phyloP scores from a whole-genome alignment of 2,888 invertebrate genomes.

The Spialia ferax region DNA sequence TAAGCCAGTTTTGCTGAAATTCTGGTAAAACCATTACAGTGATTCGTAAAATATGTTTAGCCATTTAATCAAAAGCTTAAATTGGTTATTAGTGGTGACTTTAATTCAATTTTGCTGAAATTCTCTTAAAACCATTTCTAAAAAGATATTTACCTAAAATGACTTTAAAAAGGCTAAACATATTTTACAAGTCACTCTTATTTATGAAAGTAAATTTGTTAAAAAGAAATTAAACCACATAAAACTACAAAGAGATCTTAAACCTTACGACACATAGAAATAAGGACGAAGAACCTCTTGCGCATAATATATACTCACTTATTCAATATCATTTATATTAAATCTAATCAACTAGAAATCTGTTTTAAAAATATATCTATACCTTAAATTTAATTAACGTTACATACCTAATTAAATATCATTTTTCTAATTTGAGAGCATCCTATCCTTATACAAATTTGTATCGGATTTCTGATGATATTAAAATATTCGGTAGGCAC shows the following conservation, averaged over 20 bases:
- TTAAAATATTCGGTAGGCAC: slow-evolving; percentile 2
- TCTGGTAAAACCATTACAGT: too few species aligned
- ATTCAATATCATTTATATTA: slow-evolving; percentile 3
- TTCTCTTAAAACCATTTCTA: too few species aligned
- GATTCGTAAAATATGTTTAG: too few species aligned
- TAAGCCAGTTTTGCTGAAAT: too few species aligned
- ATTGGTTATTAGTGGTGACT: too few species aligned
- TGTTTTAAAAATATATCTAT: slow-evolving; percentile 72
- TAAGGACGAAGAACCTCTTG: slow-evolving; percentile 71
- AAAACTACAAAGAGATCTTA: slow-evolving; percentile 47
- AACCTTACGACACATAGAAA: slow-evolving; percentile 54
- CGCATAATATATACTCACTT: slow-evolving; percentile 54
- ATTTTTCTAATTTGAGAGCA: slow-evolving; percentile 68
- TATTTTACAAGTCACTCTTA: not conserved
- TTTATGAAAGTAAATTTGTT: too few species aligned
- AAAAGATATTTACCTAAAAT: too few species aligned
- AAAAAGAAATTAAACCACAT: slow-evolving; percentile 30
- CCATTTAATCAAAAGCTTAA: too few species aligned
- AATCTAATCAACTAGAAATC: slow-evolving; percentile 49
- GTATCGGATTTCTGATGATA: slow-evolving; percentile 19
- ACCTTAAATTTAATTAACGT: slow-evolving; percentile 55
- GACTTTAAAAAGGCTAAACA: not conserved
- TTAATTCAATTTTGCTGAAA: too few species aligned
- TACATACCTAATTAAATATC: slow-evolving; percentile 55
- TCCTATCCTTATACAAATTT: slow-evolving; percentile 30